These are phyloP conservation scores for Pseudococcus jackbeardsleyi DNA, from an alignment of 2,888 invertebrate species.

Conservation along the genomic window DNA sequence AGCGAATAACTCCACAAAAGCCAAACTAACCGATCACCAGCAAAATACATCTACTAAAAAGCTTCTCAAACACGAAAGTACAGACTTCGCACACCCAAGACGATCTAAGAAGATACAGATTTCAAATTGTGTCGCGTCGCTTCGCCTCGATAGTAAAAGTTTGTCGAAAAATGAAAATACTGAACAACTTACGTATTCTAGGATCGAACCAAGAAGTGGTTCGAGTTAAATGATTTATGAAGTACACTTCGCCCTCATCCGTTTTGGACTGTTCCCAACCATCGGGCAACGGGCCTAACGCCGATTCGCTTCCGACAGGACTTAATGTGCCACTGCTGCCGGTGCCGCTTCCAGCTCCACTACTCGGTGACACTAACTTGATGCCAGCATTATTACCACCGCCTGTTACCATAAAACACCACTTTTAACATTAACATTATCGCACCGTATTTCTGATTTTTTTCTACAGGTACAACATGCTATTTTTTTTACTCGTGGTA, in stretches of 20 bases:
- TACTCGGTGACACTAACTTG: slow-evolving; percentile 60
- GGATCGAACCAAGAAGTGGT: slow-evolving; percentile 99
- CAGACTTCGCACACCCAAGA: too few species aligned
- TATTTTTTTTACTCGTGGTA: not conserved
- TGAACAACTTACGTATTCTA: slow-evolving; percentile 87
- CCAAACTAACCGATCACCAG: too few species aligned
- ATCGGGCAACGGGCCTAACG: slow-evolving; percentile 83
- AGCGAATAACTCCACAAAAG: too few species aligned
- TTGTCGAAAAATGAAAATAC: slow-evolving; percentile 11
- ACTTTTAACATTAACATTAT: slow-evolving; percentile 3
- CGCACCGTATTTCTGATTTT: not conserved
- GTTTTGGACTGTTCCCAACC: slow-evolving; percentile 91
- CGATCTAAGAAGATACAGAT: too few species aligned
- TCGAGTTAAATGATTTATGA: slow-evolving; percentile 92
- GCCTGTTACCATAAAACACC: slow-evolving; percentile 56
- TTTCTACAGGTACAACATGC: slow-evolving; percentile 4
- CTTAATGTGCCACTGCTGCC: slow-evolving; percentile 63
- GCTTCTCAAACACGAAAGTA: too few species aligned
- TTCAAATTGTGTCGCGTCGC: too few species aligned
- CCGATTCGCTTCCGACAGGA: slow-evolving; percentile 63
- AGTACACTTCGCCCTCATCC: slow-evolving; percentile 88
- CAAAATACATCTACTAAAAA: too few species aligned
- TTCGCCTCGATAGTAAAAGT: not conserved
- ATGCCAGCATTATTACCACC: slow-evolving; percentile 58
- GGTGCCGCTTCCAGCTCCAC: slow-evolving; percentile 59